These are phyloP conservation scores for Samia ricini DNA, from an alignment of 1,140 invertebrate genomes.

Conservation along the genomic window DNA sequence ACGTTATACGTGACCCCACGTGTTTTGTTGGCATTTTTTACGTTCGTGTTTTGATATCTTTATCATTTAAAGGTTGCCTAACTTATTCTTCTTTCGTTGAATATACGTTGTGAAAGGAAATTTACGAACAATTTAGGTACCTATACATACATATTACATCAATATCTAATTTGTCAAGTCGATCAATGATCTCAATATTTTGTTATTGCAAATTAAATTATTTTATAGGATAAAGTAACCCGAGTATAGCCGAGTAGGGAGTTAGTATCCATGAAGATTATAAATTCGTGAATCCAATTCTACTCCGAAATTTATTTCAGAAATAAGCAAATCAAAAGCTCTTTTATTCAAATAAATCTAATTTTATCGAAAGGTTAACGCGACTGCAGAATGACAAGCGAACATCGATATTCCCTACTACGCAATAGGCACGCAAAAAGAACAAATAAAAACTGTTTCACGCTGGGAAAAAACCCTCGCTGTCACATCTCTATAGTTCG, in stretches of 20 bases:
- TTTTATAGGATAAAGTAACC: no score
- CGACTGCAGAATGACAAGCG: not conserved
- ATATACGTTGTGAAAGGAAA: not conserved
- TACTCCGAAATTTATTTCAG: not conserved
- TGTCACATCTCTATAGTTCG: slow-evolving; percentile 12
- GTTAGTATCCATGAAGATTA: no score
- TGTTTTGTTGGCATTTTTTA: slow-evolving; percentile 5
- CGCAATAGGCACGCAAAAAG: not conserved
- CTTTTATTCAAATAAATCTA: not conserved
- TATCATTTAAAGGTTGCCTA: not conserved
- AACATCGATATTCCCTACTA: slow-evolving; percentile 1
- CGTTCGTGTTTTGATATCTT: slow-evolving; percentile 8
- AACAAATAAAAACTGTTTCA: slow-evolving; percentile 12
- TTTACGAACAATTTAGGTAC: not conserved
- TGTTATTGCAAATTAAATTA: no score
- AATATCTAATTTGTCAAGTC: no score
- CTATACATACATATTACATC: no score
- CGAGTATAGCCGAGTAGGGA: no score
- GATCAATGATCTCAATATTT: no score
- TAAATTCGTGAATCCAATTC: no score
- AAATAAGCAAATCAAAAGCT: not conserved
- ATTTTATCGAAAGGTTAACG: not conserved
- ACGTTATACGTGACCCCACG: slow-evolving; percentile 6
- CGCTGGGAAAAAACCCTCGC: not conserved
- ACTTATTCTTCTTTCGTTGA: not conserved